Evolutionary conservation across 2,888 invertebrate species (phyloP).

Genomic region (Lochmaea crataegi): DNA sequence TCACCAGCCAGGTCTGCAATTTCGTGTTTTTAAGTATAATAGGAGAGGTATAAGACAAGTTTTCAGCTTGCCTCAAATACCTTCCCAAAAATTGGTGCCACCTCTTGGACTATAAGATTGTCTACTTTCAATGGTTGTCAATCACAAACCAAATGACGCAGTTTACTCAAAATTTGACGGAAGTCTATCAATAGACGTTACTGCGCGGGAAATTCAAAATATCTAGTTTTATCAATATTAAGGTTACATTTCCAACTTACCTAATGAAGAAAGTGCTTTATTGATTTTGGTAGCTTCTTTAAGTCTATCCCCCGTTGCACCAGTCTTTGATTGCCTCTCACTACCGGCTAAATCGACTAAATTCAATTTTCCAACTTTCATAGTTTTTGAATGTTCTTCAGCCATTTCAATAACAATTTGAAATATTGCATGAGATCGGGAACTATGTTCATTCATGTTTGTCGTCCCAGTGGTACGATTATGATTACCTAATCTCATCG

Average conservation of each 20-base stretch:
- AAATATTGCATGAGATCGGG: constrained; percentile 98
- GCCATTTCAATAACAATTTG: constrained; percentile 97
- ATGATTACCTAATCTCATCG: constrained; percentile 93
- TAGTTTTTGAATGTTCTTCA: constrained; percentile 71
- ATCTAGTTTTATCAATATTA: not conserved
- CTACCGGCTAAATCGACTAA: constrained; percentile 98
- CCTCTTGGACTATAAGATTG: too few species aligned
- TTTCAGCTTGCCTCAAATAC: too few species aligned
- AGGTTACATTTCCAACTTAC: constrained; percentile 60
- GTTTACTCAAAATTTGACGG: too few species aligned
- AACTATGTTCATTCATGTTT: constrained; percentile 91
- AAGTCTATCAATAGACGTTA: too few species aligned
- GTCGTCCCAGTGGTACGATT: constrained; percentile 88
- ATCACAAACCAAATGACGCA: too few species aligned
- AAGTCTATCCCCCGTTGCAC: constrained; percentile 91
- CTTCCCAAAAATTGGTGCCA: too few species aligned
- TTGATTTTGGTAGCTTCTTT: constrained; percentile 98
- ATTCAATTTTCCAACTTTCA: constrained; percentile 93
- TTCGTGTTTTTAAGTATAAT: too few species aligned
- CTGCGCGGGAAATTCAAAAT: too few species aligned
- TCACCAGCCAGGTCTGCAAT: too few species aligned
- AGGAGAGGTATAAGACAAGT: too few species aligned
- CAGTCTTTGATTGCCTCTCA: constrained; percentile 96
- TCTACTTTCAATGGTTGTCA: too few species aligned
- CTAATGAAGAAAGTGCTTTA: constrained; percentile 94